Evolutionary conservation across 2,888 invertebrate species (phyloP), one percentile per base, ranked within the genome.

Genomic region (Lasioglossum lativentre): DNA sequence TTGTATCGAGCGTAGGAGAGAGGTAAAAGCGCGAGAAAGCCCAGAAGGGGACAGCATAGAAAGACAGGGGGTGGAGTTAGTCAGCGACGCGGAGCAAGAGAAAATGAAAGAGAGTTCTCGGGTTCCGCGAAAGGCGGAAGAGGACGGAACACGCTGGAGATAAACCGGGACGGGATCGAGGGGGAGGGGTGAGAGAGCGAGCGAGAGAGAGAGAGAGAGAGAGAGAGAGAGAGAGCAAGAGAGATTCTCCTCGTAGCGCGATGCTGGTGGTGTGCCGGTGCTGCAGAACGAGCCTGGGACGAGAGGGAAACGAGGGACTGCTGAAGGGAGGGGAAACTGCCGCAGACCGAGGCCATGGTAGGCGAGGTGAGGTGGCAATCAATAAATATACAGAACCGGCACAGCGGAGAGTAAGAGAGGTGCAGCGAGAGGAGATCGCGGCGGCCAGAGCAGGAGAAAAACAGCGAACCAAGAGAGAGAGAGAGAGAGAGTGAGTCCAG

Each of bases 381-480:
- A 94, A 95, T 95, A 95, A 94, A 94, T 94, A 95, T 95, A 94
- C 94, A 94, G 94, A 94, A 94, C 93, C 92, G 85, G 87, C 91
- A 83, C 89, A 4, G 45, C 0, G 45, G 87, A 87, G 90, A 73
- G 87, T 27, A 30, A 63, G 63, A 63, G 63, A 63, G 66, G 27
- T 4, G 30, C 8, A 66, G 66, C 66, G 66, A 59, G 66, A 59
- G 66, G 34, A 85, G 87, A 83, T 71, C 71, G 71, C 71, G 86
- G 78, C 87, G 78, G 79, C 68, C 79, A 79, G 88, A 85, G 86
- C 86, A 86, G 78, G 86, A 78, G 87, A 76, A 83, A 86, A 78
- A 63, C 83, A 40, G 72, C 42, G 63, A 66, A 34, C 63, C 71
- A 52, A 75, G 77, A 74, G 85, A 75, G 84, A 76, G 87, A n/a